Base-by-base conservation (phyloP, 2,797 vertebrate genomes). In the Dendrocincla fuliginosa region DNA sequence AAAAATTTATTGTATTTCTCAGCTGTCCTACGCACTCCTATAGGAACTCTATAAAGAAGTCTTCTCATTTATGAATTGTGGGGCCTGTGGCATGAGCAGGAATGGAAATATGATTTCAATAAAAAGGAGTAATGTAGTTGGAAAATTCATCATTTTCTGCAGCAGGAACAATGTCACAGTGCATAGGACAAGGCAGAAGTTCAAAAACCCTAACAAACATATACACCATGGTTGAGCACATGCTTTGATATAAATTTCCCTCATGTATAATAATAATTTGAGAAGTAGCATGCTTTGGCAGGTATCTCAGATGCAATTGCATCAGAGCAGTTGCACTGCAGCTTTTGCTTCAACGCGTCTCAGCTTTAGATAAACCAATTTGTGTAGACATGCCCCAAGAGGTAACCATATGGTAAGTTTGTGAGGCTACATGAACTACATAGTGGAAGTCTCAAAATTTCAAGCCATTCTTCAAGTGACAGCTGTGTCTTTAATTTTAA, bases 391-490 rank as follows among this genome's bases (percentile, higher is more conserved):
- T 93, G 79, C 89, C 94, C 71, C 84, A 92, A 91, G 94, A 96
- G 75, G 78, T 92, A 93, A 94, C 89, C 95, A 96, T 95, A 96
- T 93, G 96, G 84, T 79, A 89, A 92, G 56, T 73, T 73, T 95
- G 28, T 82, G 68, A 93, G 75, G 56, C 75, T 92, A 80, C 3
- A 11, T 68, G 92, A 93, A 70, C 47, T 69, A 37, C 44, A 41
- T 12, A 73, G 77, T 46, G 16, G 27, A 89, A 93, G 81, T 42
- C 74, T 87, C 77, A 85, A 89, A 89, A 94, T 79, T 90, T 82
- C 77, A 39, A 64, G 16, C 56, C 30, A 37, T 82, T 90, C 59
- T 82, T 92, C 56, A 82, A 89, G 52, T 76, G 55, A 68, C 90
- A 96, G 77, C 63, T 94, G 74, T 87, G 71, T 86, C 81, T 96